Evolutionary conservation across 2,113 vertebrate species (phyloP).

Genomic region (Struthio camelus): DNA sequence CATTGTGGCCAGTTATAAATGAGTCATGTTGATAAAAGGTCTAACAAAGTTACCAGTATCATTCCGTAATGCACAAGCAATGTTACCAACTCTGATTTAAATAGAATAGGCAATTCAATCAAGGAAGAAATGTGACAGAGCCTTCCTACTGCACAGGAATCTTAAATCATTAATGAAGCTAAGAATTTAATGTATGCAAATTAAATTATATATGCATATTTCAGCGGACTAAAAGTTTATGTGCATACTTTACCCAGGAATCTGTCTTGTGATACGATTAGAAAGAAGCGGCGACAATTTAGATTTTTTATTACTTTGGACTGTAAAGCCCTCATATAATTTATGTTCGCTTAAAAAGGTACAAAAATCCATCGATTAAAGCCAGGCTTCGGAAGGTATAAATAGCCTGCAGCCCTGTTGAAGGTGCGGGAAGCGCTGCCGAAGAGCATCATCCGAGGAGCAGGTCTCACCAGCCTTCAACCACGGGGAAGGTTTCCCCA

Average conservation of each 20-base stretch:
- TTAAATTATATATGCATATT: conserved; percentile 73
- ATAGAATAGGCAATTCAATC: conserved; percentile 55
- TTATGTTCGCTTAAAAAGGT: conserved; percentile 49
- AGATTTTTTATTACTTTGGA: conserved; percentile 53
- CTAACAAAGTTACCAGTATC: conserved; percentile 50
- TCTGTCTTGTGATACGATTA: conserved; percentile 33
- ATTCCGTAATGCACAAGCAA: conserved; percentile 9
- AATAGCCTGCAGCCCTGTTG: not conserved
- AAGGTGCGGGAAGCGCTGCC: not conserved
- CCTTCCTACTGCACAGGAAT: conserved; percentile 50
- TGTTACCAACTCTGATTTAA: conserved; percentile 39
- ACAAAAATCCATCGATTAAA: conserved; percentile 30
- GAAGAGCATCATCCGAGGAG: not conserved
- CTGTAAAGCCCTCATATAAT: conserved; percentile 18
- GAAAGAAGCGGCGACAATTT: conserved; percentile 53
- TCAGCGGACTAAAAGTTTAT: conserved; percentile 57
- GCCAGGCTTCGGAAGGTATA: not conserved
- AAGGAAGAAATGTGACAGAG: conserved; percentile 34
- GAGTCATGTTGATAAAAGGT: conserved; percentile 39
- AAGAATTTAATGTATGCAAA: conserved; percentile 72
- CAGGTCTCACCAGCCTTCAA: not conserved
- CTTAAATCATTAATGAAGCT: conserved; percentile 70
- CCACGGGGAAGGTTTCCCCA: not conserved
- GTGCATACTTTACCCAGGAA: conserved; percentile 48
- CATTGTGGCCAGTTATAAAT: conserved; percentile 9